phyloP scores from a whole-genome alignment of 2,888 invertebrate genomes.

The Apodemia zela region DNA sequence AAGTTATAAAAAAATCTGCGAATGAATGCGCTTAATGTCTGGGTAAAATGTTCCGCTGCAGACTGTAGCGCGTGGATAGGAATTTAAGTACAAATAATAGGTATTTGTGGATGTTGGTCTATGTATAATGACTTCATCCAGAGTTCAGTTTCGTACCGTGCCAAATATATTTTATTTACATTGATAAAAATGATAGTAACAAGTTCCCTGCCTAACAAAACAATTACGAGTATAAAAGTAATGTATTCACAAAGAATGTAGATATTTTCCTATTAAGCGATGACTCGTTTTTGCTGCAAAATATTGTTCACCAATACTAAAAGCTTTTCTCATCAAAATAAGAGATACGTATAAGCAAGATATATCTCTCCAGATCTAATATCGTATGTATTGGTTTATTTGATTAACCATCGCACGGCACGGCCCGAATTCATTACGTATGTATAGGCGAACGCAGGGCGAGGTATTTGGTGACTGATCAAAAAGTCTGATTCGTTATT shows the following conservation, averaged over 20 bases:
- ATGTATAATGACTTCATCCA: too few relatives aligned
- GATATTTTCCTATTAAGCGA: background rate
- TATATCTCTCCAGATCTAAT: conserved; percentile 14
- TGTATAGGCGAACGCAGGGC: conserved; percentile 39
- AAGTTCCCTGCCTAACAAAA: background rate
- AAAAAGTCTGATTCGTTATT: conserved; percentile 57
- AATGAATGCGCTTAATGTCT: too few relatives aligned
- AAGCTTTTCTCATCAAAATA: conserved; percentile 8
- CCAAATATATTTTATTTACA: background rate
- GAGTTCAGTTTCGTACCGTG: too few relatives aligned
- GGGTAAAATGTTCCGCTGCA: too few relatives aligned
- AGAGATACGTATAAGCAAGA: conserved; percentile 9
- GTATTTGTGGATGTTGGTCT: too few relatives aligned
- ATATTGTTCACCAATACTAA: conserved; percentile 3
- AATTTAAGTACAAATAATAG: too few relatives aligned
- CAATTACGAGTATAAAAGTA: background rate
- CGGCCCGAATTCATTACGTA: conserved; percentile 39
- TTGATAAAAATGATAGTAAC: background rate
- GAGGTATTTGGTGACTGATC: conserved; percentile 49
- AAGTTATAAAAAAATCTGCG: too few relatives aligned
- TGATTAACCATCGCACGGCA: conserved; percentile 33
- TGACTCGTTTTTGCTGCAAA: background rate
- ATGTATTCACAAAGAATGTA: too few relatives aligned
- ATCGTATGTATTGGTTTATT: conserved; percentile 21
- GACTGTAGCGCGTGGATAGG: too few relatives aligned